Evolutionary conservation across 2,888 invertebrate genomes (phyloP), one percentile per base, ranked within the genome.

Genomic region (Phasia obesa): DNA sequence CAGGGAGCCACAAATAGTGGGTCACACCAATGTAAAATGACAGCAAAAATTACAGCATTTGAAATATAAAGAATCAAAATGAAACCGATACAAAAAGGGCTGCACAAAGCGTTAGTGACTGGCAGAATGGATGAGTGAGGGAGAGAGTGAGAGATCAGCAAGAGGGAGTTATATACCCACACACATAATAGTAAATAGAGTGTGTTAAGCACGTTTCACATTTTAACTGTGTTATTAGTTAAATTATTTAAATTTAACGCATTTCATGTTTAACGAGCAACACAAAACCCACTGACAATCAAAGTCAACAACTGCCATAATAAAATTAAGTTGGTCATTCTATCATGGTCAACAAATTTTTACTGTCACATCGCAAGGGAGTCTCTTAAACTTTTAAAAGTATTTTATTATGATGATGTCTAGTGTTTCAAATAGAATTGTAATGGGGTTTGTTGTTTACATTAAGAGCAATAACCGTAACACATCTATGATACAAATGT

Each of bases 171-270:
- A 17, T 42, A 15, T 9, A 31, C 9, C 0, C 2, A 23, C 9
- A 23, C n/a, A 62, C 17, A 47, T n/a, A n/a, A 31, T 13, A 27
- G 2, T 9, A 25, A 23, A 21, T 55, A 25, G 11, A 62, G 27
- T 69, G 23, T 42, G 44, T 69, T 69, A 67, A 77, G 73, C 62
- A 82, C 77, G 69, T 82, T 82, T 78, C 57, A 31, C 73, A 74
- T 86, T 85, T 59, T 81, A 86, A 81, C 81, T 85, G 85, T 85
- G 85, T 86, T 86, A 87, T 89, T 88, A 86, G 85, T 87, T 74
- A 82, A 88, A 88, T 87, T 87, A 89, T 88, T 87, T 67, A 87
- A 86, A 85, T 87, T 85, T 83, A 80, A 77, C 80, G 80, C 65
- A 64, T 80, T 82, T 77, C 67, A 78, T 73, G 69, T 62, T 57